Base-by-base conservation (phyloP, 2,113 vertebrate genomes). In the Plestiodon gilberti region DNA sequence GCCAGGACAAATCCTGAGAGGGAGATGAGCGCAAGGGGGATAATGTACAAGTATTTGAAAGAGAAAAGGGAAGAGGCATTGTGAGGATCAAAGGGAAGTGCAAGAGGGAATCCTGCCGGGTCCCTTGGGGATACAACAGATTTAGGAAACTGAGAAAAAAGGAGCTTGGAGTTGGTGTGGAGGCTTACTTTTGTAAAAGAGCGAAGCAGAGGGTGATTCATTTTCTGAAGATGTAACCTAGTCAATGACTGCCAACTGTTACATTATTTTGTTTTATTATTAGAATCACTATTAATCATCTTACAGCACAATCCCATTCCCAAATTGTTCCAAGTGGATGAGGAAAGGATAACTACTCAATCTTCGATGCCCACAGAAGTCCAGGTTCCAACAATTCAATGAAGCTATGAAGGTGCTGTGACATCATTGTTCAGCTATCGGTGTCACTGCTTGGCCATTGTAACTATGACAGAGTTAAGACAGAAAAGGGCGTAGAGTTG, bases 1-100 rank as follows among this genome's bases (percentile, higher is more conserved):
- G 65, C 84, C 92, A 92, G 67, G 70, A 15, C 81, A 93, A 91
- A 95, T 87, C 87, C 89, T 88, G 77, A 82, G 87, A 38, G 82
- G 88, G 84, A 83, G 38, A 88, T 73, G 91, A 79, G 80, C 55
- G 78, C 84, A 14, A 14, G 62, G 18, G 76, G 77, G 85, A 28
- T 61, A 38, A 67, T 23, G 23, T 76, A 57, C 35, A 3, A 80
- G 40, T 86, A 6, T 84, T 67, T 84, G 83, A 77, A 78, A 81
- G 2, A 76, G 78, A 13, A 90, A 91, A 17, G 22, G 69, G n/a
- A 81, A 73, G 28, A 89, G 52, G 71, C 40, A 74, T 48, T 75
- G 40, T 76, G 38, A 71, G 70, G 70, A 71, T 84, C 81, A 78
- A 74, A 78, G 2, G 81, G 6, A 90, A 87, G 6, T 30, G 57